These are phyloP conservation scores for Ephestia elutella DNA, from an alignment of 1,140 invertebrate species.

Conservation along the genomic window DNA sequence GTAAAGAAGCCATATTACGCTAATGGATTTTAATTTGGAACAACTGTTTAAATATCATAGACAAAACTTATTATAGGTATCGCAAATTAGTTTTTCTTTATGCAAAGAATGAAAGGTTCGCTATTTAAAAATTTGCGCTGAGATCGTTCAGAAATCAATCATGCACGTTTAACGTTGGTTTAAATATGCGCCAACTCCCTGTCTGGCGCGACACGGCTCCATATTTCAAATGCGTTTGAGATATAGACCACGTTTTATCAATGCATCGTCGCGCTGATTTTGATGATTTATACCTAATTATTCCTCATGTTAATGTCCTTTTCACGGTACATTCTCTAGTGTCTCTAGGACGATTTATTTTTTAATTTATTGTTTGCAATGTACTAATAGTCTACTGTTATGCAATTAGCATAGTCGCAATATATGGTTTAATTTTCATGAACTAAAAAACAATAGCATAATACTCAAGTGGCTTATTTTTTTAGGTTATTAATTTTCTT, in stretches of 20 bases:
- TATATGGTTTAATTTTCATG: not conserved
- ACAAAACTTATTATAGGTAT: not conserved
- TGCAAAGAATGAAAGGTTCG: not conserved
- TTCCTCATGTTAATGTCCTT: slow-evolving; percentile 66
- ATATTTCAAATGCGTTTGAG: slow-evolving; percentile 66
- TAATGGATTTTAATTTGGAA: slow-evolving; percentile 18
- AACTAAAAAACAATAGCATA: not conserved
- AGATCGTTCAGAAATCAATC: slow-evolving; percentile 50
- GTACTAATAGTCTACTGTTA: not conserved
- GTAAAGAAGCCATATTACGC: slow-evolving; percentile 26
- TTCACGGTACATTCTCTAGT: slow-evolving; percentile 56
- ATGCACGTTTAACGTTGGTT: slow-evolving; percentile 58
- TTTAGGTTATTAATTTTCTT: no score
- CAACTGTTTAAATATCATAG: slow-evolving; percentile 6
- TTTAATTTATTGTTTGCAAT: slow-evolving; percentile 18
- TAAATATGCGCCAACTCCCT: slow-evolving; percentile 56
- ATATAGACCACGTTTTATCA: slow-evolving; percentile 69
- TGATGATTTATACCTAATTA: slow-evolving; percentile 72
- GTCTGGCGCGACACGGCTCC: slow-evolving; percentile 56
- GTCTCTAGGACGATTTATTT: slow-evolving; percentile 51
- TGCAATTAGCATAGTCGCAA: not conserved
- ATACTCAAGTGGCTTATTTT: no score
- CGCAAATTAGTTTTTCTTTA: no score
- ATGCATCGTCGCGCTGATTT: slow-evolving; percentile 70
- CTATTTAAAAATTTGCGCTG: not conserved